Percentiles rank a stretch among this genome's conserved stretches.
These are phyloP conservation scores for Scalopus aquaticus DNA, from an alignment of 2,113 vertebrate species.

Conservation along the genomic window DNA sequence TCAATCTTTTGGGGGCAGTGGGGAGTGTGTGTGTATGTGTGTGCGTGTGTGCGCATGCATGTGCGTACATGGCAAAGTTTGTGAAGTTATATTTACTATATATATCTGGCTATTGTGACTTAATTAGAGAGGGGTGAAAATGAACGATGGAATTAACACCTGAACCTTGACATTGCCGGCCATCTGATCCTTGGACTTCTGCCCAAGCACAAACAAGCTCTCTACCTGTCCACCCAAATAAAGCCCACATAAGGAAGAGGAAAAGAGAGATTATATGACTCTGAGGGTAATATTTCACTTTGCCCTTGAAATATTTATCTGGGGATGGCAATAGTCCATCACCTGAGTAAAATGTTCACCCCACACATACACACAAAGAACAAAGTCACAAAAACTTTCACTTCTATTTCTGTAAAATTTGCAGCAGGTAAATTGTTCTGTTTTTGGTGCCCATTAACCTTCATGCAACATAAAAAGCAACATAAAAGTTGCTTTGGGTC, in stretches of 20 bases:
- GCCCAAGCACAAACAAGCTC: background rate
- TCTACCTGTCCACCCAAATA: background rate
- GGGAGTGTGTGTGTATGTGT: background rate
- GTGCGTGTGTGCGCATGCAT: too few species aligned
- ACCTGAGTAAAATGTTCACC: background rate
- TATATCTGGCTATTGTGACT: background rate
- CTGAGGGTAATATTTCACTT: background rate
- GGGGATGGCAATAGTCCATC: background rate
- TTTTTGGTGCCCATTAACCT: background rate
- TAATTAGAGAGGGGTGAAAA: background rate
- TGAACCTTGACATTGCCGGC: background rate
- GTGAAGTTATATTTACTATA: conserved; percentile 27
- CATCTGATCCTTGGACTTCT: background rate
- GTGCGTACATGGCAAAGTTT: background rate
- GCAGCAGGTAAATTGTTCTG: background rate
- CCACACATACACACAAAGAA: background rate
- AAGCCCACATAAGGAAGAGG: background rate
- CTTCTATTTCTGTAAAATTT: background rate
- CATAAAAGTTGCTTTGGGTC: background rate
- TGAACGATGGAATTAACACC: background rate
- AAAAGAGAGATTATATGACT: background rate
- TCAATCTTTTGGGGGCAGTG: background rate
- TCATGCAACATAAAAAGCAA: background rate
- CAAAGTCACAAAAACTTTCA: background rate
- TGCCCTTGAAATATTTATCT: conserved; percentile 62